These are phyloP conservation scores for Takifugu ocellatus DNA, from an alignment of 2,797 vertebrate genomes.

Conservation along the genomic window DNA sequence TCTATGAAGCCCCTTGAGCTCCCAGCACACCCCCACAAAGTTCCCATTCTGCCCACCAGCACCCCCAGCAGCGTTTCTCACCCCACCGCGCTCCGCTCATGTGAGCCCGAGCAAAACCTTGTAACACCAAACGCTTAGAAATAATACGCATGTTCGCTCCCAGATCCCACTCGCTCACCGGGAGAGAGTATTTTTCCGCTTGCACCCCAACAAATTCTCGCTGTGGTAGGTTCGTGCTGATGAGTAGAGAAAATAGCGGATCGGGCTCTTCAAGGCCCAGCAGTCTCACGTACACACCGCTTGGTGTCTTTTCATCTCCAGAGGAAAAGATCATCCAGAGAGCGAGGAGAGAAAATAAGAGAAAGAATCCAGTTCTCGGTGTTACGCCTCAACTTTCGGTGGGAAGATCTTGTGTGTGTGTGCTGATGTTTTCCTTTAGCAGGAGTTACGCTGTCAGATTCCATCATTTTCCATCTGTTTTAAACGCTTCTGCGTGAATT, in stretches of 20 bases:
- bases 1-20: slow-evolving; percentile 28
- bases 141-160: slow-evolving; percentile 32
- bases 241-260: slow-evolving; percentile 23
- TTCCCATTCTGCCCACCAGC: slow-evolving; percentile 50
- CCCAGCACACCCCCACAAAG: slow-evolving; percentile 32
- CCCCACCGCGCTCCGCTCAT: slow-evolving; percentile 24
- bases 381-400: slow-evolving; percentile 53
- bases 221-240: slow-evolving; percentile 29
- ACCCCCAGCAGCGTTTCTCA: slow-evolving; percentile 37
- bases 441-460: too few species aligned
- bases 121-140: slow-evolving; percentile 27
- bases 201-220: slow-evolving; percentile 7
- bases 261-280: slow-evolving; percentile 4
- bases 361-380: slow-evolving; percentile 61
- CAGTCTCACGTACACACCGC: slow-evolving; percentile 33
- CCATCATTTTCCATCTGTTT: too few species aligned
- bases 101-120: slow-evolving; percentile 18
- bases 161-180: slow-evolving; percentile 25
- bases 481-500: too few species aligned
- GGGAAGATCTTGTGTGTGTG: slow-evolving; percentile 41
- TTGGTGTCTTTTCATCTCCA: slow-evolving; percentile 54
- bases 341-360: slow-evolving; percentile 30
- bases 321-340: slow-evolving; percentile 61
- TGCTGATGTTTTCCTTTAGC: slow-evolving; percentile 5
- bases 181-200: slow-evolving; percentile 26